A percentile compares a stretch with the other conserved stretches of the same genome.
phyloP scores from a whole-genome alignment of 2,888 invertebrate species.

The Ferrisia virgata region DNA sequence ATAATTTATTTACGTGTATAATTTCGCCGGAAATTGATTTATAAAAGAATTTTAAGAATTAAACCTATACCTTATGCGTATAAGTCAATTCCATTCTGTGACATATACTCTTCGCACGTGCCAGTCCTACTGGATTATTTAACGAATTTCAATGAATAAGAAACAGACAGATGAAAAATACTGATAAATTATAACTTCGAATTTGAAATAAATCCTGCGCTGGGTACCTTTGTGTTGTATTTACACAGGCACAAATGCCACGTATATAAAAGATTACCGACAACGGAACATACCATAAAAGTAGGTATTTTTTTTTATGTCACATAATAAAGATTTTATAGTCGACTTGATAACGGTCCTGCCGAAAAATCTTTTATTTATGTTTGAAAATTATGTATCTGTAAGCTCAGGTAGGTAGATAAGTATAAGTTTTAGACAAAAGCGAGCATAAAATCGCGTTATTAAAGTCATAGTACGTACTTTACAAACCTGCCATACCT shows the following conservation, averaged over 20 bases:
- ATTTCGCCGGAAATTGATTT: too few species aligned
- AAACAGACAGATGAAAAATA: background rate
- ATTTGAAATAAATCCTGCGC: background rate
- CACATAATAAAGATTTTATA: slow-evolving; percentile 16
- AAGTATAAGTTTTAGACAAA: slow-evolving; percentile 6
- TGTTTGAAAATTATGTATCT: background rate
- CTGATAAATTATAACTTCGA: background rate
- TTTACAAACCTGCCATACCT: too few species aligned
- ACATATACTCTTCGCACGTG: too few species aligned
- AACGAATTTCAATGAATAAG: too few species aligned
- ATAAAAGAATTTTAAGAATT: too few species aligned
- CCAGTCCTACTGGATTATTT: too few species aligned
- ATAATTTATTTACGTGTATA: too few species aligned
- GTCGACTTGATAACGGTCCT: background rate
- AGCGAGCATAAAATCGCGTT: background rate
- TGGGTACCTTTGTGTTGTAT: too few species aligned
- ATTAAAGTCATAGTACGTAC: too few species aligned
- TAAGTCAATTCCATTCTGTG: too few species aligned
- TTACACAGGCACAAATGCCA: background rate
- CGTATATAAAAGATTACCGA: background rate
- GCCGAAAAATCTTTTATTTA: slow-evolving; percentile 27
- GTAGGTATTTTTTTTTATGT: slow-evolving; percentile 4
- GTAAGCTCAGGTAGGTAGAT: background rate
- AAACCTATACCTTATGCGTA: too few species aligned
- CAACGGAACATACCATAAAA: background rate